These are phyloP conservation scores for Aselliscus stoliczkanus DNA, from an alignment of 2,797 vertebrate species.

Conservation along the genomic window DNA sequence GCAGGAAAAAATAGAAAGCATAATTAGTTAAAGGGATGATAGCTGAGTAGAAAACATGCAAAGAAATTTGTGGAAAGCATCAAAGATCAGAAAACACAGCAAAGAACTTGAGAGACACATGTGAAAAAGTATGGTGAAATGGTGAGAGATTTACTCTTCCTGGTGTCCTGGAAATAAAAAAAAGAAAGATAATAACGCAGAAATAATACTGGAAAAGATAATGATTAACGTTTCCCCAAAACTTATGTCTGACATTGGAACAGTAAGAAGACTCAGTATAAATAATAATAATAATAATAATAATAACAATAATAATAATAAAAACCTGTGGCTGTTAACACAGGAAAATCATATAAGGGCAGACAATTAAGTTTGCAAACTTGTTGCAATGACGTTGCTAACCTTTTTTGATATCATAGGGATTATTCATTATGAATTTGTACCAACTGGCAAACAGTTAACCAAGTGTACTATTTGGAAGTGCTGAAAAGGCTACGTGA, in stretches of 20 bases:
- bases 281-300: neutral
- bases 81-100: neutral
- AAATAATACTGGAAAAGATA: neutral
- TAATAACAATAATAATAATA: too few species aligned
- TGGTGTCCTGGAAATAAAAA: neutral
- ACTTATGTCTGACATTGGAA: neutral
- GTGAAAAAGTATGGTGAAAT: too few species aligned
- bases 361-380: too few species aligned
- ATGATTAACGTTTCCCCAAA: neutral
- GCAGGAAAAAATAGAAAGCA: neutral
- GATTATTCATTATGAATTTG: too few species aligned
- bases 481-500: too few species aligned
- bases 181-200: neutral
- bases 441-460: too few species aligned
- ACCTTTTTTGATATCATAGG: too few species aligned
- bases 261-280: neutral
- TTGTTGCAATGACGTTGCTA: too few species aligned
- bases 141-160: neutral
- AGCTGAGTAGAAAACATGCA: neutral
- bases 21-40: neutral
- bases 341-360: neutral
- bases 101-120: neutral
- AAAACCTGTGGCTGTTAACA: neutral
- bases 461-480: too few species aligned
- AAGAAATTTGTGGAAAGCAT: neutral